Base-by-base conservation (phyloP, 2,888 invertebrate species). In the Euplagia quadripunctaria region DNA sequence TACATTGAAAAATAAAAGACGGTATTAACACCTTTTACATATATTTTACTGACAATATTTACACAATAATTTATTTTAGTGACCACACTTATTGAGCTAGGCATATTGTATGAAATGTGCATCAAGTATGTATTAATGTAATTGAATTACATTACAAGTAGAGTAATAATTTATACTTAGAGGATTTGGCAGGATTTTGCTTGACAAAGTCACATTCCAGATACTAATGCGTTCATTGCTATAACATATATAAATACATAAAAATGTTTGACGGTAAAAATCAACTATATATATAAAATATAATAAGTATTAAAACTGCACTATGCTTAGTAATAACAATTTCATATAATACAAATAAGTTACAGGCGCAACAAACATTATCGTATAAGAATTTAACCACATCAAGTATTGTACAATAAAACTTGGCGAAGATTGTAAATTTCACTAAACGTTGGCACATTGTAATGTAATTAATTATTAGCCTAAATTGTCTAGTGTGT, bases 41-140 rank as follows among this genome's bases (percentile, higher is more conserved):
- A 92, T 95, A 95, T 94, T 94, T 95, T 94, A 95, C 93, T 92
- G 94, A 94, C 90, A 93, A 94, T 96, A 96, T 96, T 94, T 96
- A 96, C 96, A 96, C 91, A 94, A 93, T 93, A 90, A 89, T 92
- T 94, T 93, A 90, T 91, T 94, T 93, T 90, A 93, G 95, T 96
- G 95, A 94, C 94, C 94, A 94, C 94, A 95, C 94, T 95, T 95
- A 95, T 93, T 94, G 94, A 95, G 94, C 95, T 96, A 96, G 92
- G 92, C 93, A 88, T 94, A 93, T 92, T 89, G 92, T 94, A 94
- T 93, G 94, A 95, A 95, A 94, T 93, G 96, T 95, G 95, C 96
- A 94, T 93, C 89, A 92, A 93, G 89, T 91, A 88, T 88, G 88
- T 91, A 88, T 88, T 81, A 89, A 93, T 94, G 94, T 94, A 94